Base-by-base conservation (phyloP, 2,888 invertebrate species). In the Brenthis daphne region DNA sequence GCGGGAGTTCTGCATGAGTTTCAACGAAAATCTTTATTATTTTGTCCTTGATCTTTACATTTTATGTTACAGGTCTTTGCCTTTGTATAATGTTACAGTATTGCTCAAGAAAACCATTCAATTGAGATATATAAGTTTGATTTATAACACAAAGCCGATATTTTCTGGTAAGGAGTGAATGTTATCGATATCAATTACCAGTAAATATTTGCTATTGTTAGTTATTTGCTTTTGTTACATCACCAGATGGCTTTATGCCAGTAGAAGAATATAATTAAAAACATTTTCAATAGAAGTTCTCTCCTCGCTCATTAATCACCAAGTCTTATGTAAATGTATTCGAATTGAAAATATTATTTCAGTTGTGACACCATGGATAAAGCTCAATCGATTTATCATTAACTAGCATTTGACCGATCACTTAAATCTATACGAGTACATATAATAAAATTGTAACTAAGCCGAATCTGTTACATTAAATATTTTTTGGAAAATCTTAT, bases 1-100 rank as follows among this genome's bases (percentile, higher is more conserved):
- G 47, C 66, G 60, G 66, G 66, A 66, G 54, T 54, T 58, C 53
- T 48, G 16, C 29, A 24, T 54, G 60, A n/a, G 48, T 50, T 47
- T 54, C 54, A 47, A 24, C 29, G 57, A 43, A 65, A 65, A 60
- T 58, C 11, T 47, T 60, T 60, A 60, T 60, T 54, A 33, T 20
- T 12, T 12, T 48, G 54, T 6, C 66, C 60, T 60, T 66, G 54
- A 60, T 54, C 48, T 60, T 55, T 54, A 60, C n/a, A 29, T 47
- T 57, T 51, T 65, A 43, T 29, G 43, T 65, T 43, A 43, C 37
- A 8, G 37, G 37, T 43, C 37, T 43, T 43, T 43, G 37, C 37
- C 11, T 43, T 43, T 43, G 11, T 43, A 11, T 11, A 43, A 43
- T 11, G 37, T 43, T 43, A 43, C 37, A 43, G 37, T 43, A 43